A percentile compares a stretch with the other conserved stretches of the same genome.
Evolutionary conservation across 2,888 invertebrate genomes (phyloP).

Genomic region (Heliconius hortense): DNA sequence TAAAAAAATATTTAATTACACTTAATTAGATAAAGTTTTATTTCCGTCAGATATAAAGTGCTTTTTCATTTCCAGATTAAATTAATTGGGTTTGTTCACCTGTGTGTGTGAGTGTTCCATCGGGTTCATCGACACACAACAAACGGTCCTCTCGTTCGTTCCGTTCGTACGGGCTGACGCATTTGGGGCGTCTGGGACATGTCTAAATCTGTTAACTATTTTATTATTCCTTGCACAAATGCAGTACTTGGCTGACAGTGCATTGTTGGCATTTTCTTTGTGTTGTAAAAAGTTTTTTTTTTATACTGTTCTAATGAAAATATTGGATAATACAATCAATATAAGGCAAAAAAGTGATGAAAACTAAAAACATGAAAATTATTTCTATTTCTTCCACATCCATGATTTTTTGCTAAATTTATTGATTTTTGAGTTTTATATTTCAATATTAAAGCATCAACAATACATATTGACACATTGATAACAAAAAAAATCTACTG

Average conservation of each 20-base stretch:
- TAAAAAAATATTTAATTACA: neutral
- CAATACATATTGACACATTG: no score
- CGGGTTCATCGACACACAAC: conserved; percentile 61
- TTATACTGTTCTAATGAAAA: neutral
- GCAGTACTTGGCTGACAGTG: conserved; percentile 2
- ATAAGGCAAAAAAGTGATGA: no score
- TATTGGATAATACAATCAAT: neutral
- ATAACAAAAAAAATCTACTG: no score
- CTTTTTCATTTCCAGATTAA: conserved; percentile 29
- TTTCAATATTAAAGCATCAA: no score
- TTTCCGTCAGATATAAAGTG: conserved; percentile 6
- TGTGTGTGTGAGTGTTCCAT: conserved; percentile 52
- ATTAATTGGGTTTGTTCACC: conserved; percentile 56
- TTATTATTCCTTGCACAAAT: conserved; percentile 39
- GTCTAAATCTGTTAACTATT: conserved; percentile 47
- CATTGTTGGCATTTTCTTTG: conserved; percentile 24
- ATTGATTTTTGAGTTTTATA: neutral
- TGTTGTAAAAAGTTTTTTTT: neutral
- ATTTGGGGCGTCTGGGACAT: conserved; percentile 51
- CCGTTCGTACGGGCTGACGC: conserved; percentile 51
- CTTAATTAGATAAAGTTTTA: conserved; percentile 5
- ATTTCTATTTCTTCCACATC: neutral
- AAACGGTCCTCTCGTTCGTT: conserved; percentile 58
- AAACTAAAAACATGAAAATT: neutral
- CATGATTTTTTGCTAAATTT: no score